Evolutionary conservation across 2,113 vertebrate species (phyloP), one percentile per base, ranked within the genome.

Genomic region (Electrona antarctica): DNA sequence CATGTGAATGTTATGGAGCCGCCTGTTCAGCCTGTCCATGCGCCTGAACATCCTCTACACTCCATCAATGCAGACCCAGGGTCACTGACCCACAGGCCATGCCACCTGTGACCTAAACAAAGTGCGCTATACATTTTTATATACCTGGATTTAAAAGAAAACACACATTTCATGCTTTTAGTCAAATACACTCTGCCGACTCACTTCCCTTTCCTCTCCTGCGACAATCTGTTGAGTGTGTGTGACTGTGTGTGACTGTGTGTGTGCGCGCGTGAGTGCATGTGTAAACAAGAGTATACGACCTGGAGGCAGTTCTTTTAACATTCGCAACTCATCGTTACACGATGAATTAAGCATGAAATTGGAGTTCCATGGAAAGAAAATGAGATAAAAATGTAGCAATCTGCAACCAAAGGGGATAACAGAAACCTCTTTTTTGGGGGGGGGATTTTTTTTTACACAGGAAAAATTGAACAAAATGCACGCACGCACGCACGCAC

Each of bases 1-100:
- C 72, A 86, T 90, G 87, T 93, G 92, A 93, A 93, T 93, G 90
- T 94, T 90, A 85, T 81, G 80, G 81, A 91, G 89, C 82, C 82
- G 72, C 72, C 71, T 85, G 84, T 91, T 89, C 89, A 83, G 86
- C 75, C n/a, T n/a, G n/a, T n/a, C n/a, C n/a, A n/a, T n/a, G n/a
- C n/a, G n/a, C n/a, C 77, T 79, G 85, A 89, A 91, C 78, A 83
- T 84, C 89, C 86, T 89, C 90, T 77, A 79, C 68, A 67, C 84
- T 87, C 85, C 84, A 84, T 85, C 84, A 78, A 83, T 84, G 81
- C 81, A 83, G 80, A 85, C 71, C 61, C 70, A 85, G 33, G 68
- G 85, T 73, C 65, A 65, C 48, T 56, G 69, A 48, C 41, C 28
- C 33, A 60, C 51, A 21, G 21, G 10, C 55, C 59, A 45, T 33